Conservation (phyloP, 1,140 invertebrate species). For the Papilio polytes region DNA sequence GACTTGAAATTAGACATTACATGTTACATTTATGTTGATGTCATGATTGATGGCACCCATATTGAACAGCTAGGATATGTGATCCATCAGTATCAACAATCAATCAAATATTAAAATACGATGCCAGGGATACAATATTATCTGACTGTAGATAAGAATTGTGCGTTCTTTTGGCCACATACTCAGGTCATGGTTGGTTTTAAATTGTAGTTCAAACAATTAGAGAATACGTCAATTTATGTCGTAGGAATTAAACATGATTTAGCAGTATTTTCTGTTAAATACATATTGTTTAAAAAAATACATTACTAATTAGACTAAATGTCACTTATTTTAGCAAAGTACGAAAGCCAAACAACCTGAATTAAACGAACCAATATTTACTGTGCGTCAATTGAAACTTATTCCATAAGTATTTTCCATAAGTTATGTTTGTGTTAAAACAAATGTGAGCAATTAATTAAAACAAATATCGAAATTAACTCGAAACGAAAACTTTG, state of each 20-base stretch:
- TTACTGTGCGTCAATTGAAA: not conserved
- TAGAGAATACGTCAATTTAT: no score
- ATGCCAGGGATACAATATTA: not conserved
- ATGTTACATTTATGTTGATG: slow-evolving; percentile 23
- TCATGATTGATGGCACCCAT: slow-evolving; percentile 5
- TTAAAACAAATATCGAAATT: slow-evolving; percentile 10
- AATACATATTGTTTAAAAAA: not conserved
- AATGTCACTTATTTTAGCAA: not conserved
- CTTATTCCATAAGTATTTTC: not conserved
- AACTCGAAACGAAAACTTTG: not conserved
- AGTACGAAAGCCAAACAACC: not conserved
- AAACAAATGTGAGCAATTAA: slow-evolving; percentile 7
- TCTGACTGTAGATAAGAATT: not conserved
- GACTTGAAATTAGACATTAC: not conserved
- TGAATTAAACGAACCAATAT: not conserved
- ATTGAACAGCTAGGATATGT: not conserved
- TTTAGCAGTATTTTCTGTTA: no score
- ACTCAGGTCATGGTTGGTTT: not conserved
- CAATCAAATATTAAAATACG: slow-evolving; percentile 7
- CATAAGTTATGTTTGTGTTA: not conserved
- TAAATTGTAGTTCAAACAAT: not conserved
- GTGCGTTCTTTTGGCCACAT: not conserved
- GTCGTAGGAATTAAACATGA: no score
- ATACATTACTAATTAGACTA: not conserved
- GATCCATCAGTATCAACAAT: slow-evolving; percentile 1